Conservation (phyloP, 2,888 invertebrate genomes). For the Leptinotarsa juncta region DNA sequence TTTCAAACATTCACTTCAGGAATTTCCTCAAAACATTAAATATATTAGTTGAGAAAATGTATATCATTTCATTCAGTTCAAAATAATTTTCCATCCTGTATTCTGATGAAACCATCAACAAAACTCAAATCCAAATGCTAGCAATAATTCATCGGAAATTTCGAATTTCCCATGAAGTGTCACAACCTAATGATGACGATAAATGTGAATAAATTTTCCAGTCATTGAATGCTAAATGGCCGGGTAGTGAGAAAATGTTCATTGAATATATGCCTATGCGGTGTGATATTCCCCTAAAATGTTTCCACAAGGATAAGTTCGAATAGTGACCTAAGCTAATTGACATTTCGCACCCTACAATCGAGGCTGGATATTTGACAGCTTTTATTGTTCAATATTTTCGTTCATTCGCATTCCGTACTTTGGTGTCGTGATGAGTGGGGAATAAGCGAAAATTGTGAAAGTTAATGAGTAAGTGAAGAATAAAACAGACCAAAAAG, state of each 20-base stretch:
- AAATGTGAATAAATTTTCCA: constrained; percentile 63
- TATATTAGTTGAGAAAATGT: too few relatives aligned
- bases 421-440: not conserved
- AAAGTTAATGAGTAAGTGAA: not conserved
- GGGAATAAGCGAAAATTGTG: not conserved
- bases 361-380: constrained; percentile 52
- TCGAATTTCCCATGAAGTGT: constrained; percentile 26
- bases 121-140: not conserved
- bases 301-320: constrained; percentile 57
- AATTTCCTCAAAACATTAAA: too few relatives aligned
- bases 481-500: not conserved
- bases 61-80: too few relatives aligned
- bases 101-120: not conserved
- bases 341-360: constrained; percentile 56
- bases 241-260: constrained; percentile 60
- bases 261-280: constrained; percentile 53
- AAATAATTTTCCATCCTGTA: too few relatives aligned
- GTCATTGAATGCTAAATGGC: constrained; percentile 63
- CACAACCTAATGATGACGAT: constrained; percentile 31
- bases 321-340: constrained; percentile 58
- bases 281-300: constrained; percentile 56
- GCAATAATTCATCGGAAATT: constrained; percentile 22
- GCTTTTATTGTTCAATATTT: constrained; percentile 48
- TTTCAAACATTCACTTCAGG: too few relatives aligned
- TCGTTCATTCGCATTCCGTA: not conserved